Conservation (phyloP, 2,888 invertebrate genomes). For the Epinotia brunnichana region DNA sequence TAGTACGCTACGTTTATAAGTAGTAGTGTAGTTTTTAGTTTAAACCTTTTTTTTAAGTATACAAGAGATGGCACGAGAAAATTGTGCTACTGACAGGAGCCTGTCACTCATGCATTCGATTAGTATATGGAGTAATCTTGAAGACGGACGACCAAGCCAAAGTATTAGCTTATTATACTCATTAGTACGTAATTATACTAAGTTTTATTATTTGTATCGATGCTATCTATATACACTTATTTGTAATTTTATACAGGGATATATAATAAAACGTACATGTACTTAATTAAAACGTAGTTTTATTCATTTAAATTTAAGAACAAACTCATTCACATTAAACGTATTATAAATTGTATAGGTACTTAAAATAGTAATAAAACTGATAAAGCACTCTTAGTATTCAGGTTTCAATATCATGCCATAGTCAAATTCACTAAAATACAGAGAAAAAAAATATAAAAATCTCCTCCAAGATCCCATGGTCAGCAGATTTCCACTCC, state of each 20-base stretch:
- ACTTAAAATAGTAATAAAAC: background rate
- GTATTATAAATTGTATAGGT: background rate
- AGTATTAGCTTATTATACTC: slow-evolving; percentile 52
- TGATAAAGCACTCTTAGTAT: background rate
- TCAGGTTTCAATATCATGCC: background rate
- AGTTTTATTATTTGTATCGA: slow-evolving; percentile 51
- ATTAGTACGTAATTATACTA: slow-evolving; percentile 56
- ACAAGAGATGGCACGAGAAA: background rate
- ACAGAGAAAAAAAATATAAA: background rate
- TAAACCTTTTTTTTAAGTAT: too few relatives aligned
- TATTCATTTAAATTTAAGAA: slow-evolving; percentile 14
- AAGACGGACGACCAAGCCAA: slow-evolving; percentile 56
- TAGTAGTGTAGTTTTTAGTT: too few relatives aligned
- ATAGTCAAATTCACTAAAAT: background rate
- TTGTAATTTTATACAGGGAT: slow-evolving; percentile 59
- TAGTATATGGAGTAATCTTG: slow-evolving; percentile 21
- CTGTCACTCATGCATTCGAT: slow-evolving; percentile 35
- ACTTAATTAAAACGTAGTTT: background rate
- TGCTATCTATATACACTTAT: slow-evolving; percentile 52
- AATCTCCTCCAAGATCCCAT: background rate
- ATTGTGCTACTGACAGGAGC: background rate
- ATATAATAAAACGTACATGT: slow-evolving; percentile 35
- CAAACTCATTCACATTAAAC: background rate
- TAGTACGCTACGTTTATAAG: background rate
- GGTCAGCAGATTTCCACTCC: background rate